Percentiles rank a stretch among this genome's conserved stretches.
Conservation (phyloP, 2,888 invertebrate genomes). For the Ormia ochracea region DNA sequence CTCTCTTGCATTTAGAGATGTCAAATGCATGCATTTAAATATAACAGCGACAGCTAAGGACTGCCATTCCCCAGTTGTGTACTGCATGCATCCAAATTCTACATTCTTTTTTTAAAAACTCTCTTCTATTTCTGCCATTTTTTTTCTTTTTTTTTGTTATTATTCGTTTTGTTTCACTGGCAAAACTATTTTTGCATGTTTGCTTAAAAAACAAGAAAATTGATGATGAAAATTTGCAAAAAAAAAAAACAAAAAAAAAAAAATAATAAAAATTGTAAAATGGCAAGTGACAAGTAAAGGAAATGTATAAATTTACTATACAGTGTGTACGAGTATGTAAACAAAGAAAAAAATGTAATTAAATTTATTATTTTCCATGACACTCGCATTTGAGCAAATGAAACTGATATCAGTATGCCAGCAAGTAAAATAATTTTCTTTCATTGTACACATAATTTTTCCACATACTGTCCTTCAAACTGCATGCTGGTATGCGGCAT, state of each 20-base stretch:
- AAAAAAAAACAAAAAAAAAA: constrained; percentile 9
- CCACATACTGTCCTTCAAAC: background rate
- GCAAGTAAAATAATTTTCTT: background rate
- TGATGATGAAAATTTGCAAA: constrained; percentile 37
- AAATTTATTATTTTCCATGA: background rate
- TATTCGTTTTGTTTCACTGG: constrained; percentile 19
- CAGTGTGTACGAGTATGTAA: background rate
- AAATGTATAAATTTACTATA: constrained; percentile 17
- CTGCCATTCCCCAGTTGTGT: background rate
- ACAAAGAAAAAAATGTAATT: background rate
- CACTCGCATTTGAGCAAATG: background rate
- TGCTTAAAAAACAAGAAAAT: constrained; percentile 42
- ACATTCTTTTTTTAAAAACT: constrained; percentile 40
- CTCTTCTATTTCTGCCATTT: background rate
- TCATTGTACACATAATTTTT: background rate
- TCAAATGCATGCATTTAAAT: constrained; percentile 48
- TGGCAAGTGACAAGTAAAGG: constrained; percentile 39
- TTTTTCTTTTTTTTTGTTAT: background rate
- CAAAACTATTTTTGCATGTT: constrained; percentile 45
- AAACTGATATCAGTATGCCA: background rate
- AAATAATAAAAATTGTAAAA: constrained; percentile 15
- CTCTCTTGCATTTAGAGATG: constrained; percentile 47
- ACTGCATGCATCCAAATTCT: background rate
- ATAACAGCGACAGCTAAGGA: background rate
- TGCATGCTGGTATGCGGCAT: too few relatives aligned